Evolutionary conservation across 1,140 invertebrate species (phyloP).

Genomic region (Chrysopa pallens): DNA sequence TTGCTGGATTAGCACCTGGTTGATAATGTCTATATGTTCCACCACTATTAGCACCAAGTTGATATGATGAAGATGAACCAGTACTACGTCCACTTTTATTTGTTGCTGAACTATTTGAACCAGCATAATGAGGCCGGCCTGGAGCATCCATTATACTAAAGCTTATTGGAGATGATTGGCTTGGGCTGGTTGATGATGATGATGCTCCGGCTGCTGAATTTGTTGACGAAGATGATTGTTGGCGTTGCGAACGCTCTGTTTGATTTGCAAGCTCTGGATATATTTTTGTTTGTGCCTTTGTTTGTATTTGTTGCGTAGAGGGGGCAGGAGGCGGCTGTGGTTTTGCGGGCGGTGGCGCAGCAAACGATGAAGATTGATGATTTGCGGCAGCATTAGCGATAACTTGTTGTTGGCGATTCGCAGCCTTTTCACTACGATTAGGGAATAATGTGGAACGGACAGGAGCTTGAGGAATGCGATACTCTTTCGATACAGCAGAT

Average conservation of each 20-base stretch:
- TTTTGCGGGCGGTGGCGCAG: constrained; percentile 29
- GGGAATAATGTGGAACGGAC: constrained; percentile 8
- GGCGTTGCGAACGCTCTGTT: constrained; percentile 30
- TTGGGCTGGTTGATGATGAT: constrained; percentile 30
- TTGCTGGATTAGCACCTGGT: constrained; percentile 27
- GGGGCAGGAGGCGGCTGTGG: constrained; percentile 26
- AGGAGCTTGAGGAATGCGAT: constrained; percentile 30
- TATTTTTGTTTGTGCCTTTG: constrained; percentile 48
- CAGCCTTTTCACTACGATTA: constrained; percentile 12
- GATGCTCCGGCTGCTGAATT: neutral
- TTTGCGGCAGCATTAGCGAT: constrained; percentile 10
- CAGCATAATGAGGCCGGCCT: constrained; percentile 34
- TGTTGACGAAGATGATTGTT: constrained; percentile 18
- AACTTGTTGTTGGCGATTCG: constrained; percentile 12
- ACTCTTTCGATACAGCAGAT: constrained; percentile 33
- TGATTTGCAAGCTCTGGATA: constrained; percentile 37
- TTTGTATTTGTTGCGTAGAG: constrained; percentile 32
- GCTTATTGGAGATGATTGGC: constrained; percentile 53
- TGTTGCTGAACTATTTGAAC: constrained; percentile 23
- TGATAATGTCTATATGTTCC: constrained; percentile 37
- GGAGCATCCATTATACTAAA: constrained; percentile 54
- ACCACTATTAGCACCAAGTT: constrained; percentile 16
- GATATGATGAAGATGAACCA: constrained; percentile 8
- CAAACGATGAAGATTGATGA: constrained; percentile 22
- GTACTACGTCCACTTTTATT: constrained; percentile 10